A percentile compares a stretch with the other conserved stretches of the same genome.
These are phyloP conservation scores for Drosophila prosaltans DNA, from an alignment of 1,140 invertebrate species.

Conservation along the genomic window DNA sequence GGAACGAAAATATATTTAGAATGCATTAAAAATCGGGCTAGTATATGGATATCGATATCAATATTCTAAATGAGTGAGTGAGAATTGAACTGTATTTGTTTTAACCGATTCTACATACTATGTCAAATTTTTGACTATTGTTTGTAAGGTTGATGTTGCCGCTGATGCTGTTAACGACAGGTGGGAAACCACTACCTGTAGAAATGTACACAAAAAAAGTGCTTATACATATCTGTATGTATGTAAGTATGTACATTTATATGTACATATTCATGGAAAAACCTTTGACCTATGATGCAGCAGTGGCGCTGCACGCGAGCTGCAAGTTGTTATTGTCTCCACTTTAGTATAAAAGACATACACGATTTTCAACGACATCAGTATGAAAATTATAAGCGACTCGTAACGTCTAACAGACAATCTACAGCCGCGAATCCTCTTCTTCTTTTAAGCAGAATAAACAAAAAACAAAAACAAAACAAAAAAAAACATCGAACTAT, in stretches of 20 bases:
- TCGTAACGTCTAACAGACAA: conserved; percentile 22
- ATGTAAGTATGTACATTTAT: background rate
- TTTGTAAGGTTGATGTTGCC: conserved; percentile 1
- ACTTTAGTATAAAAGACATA: conserved; percentile 29
- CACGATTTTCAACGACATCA: conserved; percentile 20
- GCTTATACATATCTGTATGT: background rate
- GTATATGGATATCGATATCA: background rate
- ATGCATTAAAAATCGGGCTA: background rate
- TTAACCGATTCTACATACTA: background rate
- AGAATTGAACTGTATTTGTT: background rate
- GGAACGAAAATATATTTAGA: background rate
- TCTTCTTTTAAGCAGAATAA: conserved; percentile 11
- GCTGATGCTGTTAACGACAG: conserved; percentile 16
- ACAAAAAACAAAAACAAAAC: background rate
- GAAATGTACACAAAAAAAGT: conserved; percentile 1
- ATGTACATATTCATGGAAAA: conserved; percentile 20
- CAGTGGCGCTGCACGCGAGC: conserved; percentile 16
- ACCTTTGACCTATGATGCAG: conserved; percentile 35
- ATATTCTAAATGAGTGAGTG: background rate
- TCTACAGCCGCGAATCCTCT: background rate
- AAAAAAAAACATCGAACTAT: conserved; percentile 20
- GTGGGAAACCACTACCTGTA: conserved; percentile 15
- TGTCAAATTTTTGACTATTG: conserved; percentile 16
- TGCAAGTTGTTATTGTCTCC: conserved; percentile 17
- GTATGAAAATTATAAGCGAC: conserved; percentile 27